Evolutionary conservation across 1,140 invertebrate genomes (phyloP).

Genomic region (Gryon sp.): DNA sequence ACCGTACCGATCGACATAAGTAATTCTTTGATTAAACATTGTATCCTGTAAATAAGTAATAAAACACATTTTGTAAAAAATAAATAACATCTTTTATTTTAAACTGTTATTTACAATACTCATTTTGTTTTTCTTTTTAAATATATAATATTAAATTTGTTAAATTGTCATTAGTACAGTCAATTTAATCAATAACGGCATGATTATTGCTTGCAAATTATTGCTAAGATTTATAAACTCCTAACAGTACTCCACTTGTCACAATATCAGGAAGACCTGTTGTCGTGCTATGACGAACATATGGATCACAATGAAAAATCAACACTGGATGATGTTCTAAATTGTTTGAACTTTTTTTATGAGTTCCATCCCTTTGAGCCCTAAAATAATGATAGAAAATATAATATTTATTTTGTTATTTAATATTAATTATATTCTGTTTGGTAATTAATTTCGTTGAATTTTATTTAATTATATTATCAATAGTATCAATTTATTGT

Average conservation of each 20-base stretch:
- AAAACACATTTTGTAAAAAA: conserved; percentile 59
- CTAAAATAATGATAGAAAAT: conserved; percentile 35
- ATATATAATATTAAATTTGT: neutral
- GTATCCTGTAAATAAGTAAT: conserved; percentile 55
- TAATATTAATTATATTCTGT: no score
- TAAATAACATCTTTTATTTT: conserved; percentile 60
- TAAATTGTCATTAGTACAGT: neutral
- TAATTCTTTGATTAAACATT: conserved; percentile 56
- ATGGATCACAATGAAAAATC: conserved; percentile 75
- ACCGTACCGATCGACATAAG: conserved; percentile 42
- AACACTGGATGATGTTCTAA: conserved; percentile 77
- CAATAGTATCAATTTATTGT: no score
- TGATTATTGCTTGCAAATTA: neutral
- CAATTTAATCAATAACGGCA: no score
- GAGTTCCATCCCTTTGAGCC: conserved; percentile 50
- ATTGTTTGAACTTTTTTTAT: conserved; percentile 42
- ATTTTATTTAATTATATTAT: no score
- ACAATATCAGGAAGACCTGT: conserved; percentile 79
- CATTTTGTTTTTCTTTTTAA: conserved; percentile 17
- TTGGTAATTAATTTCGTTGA: no score
- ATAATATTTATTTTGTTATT: no score
- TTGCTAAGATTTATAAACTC: conserved; percentile 72
- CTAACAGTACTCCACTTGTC: conserved; percentile 78
- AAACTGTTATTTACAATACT: conserved; percentile 35
- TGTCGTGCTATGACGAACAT: conserved; percentile 67